phyloP scores from a whole-genome alignment of 2,113 vertebrate genomes.

The Tragulus kanchil region DNA sequence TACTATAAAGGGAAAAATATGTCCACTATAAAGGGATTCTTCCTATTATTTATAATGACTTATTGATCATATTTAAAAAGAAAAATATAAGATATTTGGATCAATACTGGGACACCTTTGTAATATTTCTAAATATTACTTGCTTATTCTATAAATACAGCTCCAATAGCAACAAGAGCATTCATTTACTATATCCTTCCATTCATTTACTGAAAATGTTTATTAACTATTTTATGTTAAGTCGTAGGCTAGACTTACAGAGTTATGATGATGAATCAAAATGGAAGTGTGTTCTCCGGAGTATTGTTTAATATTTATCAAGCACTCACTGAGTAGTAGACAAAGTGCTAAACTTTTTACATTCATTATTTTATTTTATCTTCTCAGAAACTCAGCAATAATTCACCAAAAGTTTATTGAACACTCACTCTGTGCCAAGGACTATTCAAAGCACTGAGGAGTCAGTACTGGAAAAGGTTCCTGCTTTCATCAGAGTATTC shows the following conservation, averaged over 20 bases:
- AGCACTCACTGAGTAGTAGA: neutral
- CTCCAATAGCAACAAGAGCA: neutral
- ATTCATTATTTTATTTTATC: neutral
- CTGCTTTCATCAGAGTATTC: neutral
- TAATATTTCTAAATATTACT: neutral
- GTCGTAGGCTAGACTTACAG: neutral
- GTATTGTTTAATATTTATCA: neutral
- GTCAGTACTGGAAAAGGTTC: neutral
- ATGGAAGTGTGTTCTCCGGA: neutral
- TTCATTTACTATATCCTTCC: neutral
- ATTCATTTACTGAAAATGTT: neutral
- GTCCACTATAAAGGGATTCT: neutral
- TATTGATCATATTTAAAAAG: neutral
- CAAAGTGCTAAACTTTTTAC: neutral
- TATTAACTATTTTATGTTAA: neutral
- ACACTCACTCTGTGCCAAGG: neutral
- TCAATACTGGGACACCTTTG: neutral
- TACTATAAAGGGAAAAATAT: neutral
- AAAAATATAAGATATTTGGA: neutral
- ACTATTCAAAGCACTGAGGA: neutral
- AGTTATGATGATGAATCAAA: neutral
- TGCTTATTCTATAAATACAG: conserved; percentile 3
- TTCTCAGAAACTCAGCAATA: neutral
- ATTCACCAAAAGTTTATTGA: neutral
- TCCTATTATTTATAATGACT: neutral